Base-by-base conservation (phyloP, 2,888 invertebrate genomes). In the Brachypalpus laphriformis region DNA sequence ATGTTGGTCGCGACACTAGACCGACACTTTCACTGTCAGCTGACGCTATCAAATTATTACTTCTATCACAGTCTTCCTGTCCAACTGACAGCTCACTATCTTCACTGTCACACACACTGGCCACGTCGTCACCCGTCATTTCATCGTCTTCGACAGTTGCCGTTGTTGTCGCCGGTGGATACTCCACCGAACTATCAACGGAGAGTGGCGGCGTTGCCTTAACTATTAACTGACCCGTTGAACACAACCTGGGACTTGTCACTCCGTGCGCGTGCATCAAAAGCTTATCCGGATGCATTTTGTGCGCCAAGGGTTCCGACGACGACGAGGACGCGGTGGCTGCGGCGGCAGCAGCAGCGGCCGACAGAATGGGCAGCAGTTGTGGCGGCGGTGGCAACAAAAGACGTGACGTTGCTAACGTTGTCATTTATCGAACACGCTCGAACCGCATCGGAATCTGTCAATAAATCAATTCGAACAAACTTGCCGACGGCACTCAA, bases 81-180 rank as follows among this genome's bases (percentile, higher is more conserved):
- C 96, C 96, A 87, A 97, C 96, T 87, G 96, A 96, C 34, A 97
- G 90, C 3, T 96, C 96, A 49, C 96, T 97, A 89, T 96, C 96
- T 88, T 96, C 96, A 88, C 95, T 95, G 87, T 71, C 85, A 71
- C 95, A 94, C 87, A 95, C 95, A 80, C 95, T 95, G 85, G 94
- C 93, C 16, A 94, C 94, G 83, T 91, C 91, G 31, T 88, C 87
- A 18, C 76, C 78, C 37, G 87, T 89, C 7, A 83, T 81, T 0
- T 88, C 89, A 28, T 87, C 87, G 31, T 87, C 87, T 22, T 87
- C 88, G 28, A 77, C 82, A 28, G 28, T 42, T 6, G 42, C 28
- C 16, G 65, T 37, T 8, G 31, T 31, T 7, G 51, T 25, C 25
- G 51, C 66, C 45, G 25, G 47, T 40, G 59, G 56, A 75, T 42